A percentile compares a stretch with the other conserved stretches of the same genome.
phyloP scores from a whole-genome alignment of 1,140 invertebrate genomes.

The Bombus superbus region DNA sequence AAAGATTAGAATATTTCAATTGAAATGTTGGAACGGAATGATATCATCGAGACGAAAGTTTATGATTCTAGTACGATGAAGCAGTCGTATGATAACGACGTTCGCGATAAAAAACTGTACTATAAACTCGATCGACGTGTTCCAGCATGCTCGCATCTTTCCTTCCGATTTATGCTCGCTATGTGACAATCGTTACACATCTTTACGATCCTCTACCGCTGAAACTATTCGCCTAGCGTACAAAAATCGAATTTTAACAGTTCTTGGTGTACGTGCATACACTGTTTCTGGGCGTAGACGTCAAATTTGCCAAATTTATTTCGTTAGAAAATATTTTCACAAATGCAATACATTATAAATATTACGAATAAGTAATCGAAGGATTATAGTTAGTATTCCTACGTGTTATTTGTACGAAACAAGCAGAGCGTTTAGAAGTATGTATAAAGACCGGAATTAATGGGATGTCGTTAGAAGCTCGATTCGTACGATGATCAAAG shows the following conservation, averaged over 20 bases:
- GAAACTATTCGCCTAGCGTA: not conserved
- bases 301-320: not conserved
- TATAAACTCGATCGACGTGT: not conserved
- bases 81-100: not conserved
- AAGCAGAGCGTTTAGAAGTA: too few relatives aligned
- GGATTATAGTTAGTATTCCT: too few relatives aligned
- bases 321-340: too few relatives aligned
- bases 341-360: too few relatives aligned
- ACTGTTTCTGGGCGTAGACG: not conserved
- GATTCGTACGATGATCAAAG: slow-evolving; percentile 5
- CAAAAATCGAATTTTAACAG: not conserved
- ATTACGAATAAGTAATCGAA: too few relatives aligned
- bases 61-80: not conserved
- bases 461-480: slow-evolving; percentile 14
- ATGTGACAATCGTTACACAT: not conserved
- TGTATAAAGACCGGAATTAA: not conserved
- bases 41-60: not conserved
- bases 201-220: not conserved
- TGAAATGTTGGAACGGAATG: not conserved
- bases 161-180: not conserved
- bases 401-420: not conserved
- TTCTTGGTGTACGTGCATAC: not conserved
- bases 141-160: not conserved
- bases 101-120: not conserved
- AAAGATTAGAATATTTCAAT: too few relatives aligned